Evolutionary conservation across 2,888 invertebrate species (phyloP).

Genomic region (Hypena proboscidalis): DNA sequence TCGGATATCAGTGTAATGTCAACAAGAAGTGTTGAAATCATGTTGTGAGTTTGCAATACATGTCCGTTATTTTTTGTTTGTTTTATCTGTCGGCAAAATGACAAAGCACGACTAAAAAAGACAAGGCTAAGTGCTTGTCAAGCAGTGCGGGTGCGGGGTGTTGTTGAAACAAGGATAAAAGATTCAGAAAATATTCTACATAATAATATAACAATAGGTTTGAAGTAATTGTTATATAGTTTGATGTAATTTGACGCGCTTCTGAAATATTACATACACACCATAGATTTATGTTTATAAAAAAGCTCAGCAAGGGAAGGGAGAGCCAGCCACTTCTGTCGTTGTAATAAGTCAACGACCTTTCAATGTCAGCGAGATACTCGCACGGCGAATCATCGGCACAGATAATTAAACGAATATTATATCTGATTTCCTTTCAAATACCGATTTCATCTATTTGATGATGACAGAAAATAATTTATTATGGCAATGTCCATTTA

Average conservation of each 20-base stretch:
- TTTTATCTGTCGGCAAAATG: not conserved
- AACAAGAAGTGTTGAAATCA: too few species aligned
- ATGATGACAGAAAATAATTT: slow-evolving; percentile 54
- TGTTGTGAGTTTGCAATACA: not conserved
- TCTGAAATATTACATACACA: slow-evolving; percentile 26
- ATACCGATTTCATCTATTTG: slow-evolving; percentile 48
- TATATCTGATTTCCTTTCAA: slow-evolving; percentile 56
- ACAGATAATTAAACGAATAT: slow-evolving; percentile 61
- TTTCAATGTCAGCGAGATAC: slow-evolving; percentile 77
- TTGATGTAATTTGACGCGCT: slow-evolving; percentile 19
- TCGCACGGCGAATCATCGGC: slow-evolving; percentile 62
- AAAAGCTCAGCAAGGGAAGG: slow-evolving; percentile 59
- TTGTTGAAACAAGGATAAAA: not conserved
- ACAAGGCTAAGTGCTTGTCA: not conserved
- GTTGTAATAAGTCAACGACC: slow-evolving; percentile 74
- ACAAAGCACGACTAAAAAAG: not conserved
- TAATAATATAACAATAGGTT: slow-evolving; percentile 4
- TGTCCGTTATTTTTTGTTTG: not conserved
- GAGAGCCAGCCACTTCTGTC: slow-evolving; percentile 60
- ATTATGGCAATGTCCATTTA: slow-evolving; percentile 46
- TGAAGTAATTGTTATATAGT: slow-evolving; percentile 9
- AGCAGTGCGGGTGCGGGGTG: too few species aligned
- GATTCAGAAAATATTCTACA: too few species aligned
- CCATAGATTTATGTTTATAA: slow-evolving; percentile 39
- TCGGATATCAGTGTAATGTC: slow-evolving; percentile 5